Base-by-base conservation (phyloP, 2,113 vertebrate species). In the Osmerus eperlanus region DNA sequence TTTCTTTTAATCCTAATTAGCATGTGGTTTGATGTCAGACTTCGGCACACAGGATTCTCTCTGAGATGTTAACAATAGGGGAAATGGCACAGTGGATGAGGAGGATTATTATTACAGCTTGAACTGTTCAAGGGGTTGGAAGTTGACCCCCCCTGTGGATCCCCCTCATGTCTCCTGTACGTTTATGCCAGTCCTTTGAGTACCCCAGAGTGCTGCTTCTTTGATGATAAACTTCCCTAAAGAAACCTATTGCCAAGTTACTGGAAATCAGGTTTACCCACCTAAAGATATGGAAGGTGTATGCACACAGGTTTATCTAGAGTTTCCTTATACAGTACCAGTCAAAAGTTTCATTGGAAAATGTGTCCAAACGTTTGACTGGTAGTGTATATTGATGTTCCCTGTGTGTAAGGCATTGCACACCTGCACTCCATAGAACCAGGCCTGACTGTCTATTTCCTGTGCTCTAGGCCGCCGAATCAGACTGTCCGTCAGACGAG, bases 21-120 rank as follows among this genome's bases (percentile, higher is more conserved):
- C 84, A 83, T 86, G 81, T 7, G 41, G 78, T 91, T 91, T 92
- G 91, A 91, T 89, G 89, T 91, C 67, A 54, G 75, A 61, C 79
- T 80, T 71, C 29, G 75, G 7, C 71, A 53, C 74, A 84, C 81
- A 78, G 78, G 74, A 76, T 68, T 79, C 73, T 81, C 80, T 85
- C 70, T 71, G 68, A 78, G 81, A 83, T 74, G 71, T 78, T 84
- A 91, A 91, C 89, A 91, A 93, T 89, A 88, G 84, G 47, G 77
- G 77, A 89, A 89, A 65, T 79, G 84, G 86, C 81, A 84, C 84
- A 87, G 87, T 82, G 90, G 84, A 88, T 87, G 86, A 85, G 85
- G 62, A 65, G 76, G 83, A 85, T 78, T 78, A 86, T 91, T 88
- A 81, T 73, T 83, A 78, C 80, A 81, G 82, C 81, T 47, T 77